phyloP scores from a whole-genome alignment of 2,113 vertebrate species.

The Psophia crepitans region DNA sequence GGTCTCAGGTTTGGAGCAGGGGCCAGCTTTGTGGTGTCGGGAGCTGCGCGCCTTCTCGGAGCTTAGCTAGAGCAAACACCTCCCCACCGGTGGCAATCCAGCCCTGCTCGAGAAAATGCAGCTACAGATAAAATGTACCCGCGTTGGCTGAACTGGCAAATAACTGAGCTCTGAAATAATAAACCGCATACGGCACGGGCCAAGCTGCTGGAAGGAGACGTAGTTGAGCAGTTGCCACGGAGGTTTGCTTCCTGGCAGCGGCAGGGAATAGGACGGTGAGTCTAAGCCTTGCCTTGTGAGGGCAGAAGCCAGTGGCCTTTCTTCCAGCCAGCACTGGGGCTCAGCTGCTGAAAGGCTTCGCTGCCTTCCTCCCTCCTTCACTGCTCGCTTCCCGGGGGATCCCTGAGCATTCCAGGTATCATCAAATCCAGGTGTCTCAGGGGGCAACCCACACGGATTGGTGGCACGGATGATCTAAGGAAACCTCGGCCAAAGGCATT shows the following conservation, averaged over 20 bases:
- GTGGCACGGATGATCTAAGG: background rate
- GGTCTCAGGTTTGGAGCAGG: background rate
- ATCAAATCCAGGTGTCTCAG: background rate
- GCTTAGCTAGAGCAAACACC: background rate
- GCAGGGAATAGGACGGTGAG: background rate
- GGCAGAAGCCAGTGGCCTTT: background rate
- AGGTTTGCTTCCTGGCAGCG: background rate
- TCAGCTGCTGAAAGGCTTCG: background rate
- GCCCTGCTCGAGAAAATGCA: background rate
- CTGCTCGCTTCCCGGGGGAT: background rate
- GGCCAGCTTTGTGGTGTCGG: background rate
- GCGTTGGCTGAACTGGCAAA: background rate
- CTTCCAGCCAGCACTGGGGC: background rate
- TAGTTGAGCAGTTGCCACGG: background rate
- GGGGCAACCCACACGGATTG: fast-evolving
- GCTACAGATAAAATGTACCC: background rate
- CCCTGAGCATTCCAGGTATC: background rate
- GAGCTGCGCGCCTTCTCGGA: fast-evolving
- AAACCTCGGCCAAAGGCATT: background rate
- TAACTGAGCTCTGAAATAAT: slow-evolving; percentile 1
- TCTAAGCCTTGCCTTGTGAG: background rate
- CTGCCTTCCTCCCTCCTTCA: background rate
- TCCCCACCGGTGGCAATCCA: background rate
- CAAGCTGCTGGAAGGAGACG: background rate
- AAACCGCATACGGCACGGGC: fast-evolving